phyloP scores from a whole-genome alignment of 2,888 invertebrate genomes.

The Harpalus rufipes region DNA sequence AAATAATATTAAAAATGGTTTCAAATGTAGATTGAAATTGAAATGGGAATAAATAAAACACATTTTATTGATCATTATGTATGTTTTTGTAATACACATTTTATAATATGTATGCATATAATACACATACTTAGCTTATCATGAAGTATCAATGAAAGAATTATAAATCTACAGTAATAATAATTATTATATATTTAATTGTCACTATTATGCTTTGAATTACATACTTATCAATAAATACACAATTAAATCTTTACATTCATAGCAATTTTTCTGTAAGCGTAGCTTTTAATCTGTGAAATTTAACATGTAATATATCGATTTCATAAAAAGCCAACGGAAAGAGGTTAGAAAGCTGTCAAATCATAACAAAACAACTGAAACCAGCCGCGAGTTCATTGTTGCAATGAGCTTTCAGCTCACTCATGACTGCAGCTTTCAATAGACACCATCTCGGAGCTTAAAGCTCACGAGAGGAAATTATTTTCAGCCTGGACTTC shows the following conservation, averaged over 20 bases:
- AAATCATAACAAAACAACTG: constrained; percentile 37
- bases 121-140: constrained; percentile 67
- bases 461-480: constrained; percentile 32
- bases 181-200: constrained; percentile 66
- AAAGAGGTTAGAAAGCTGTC: constrained; percentile 42
- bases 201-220: constrained; percentile 66
- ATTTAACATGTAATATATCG: constrained; percentile 67
- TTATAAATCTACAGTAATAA: constrained; percentile 66
- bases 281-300: constrained; percentile 73
- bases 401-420: constrained; percentile 65
- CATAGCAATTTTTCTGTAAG: constrained; percentile 73
- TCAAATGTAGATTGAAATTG: background rate
- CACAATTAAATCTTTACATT: constrained; percentile 73
- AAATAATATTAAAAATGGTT: background rate
- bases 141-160: constrained; percentile 67
- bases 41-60: background rate
- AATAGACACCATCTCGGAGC: constrained; percentile 3
- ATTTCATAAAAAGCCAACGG: constrained; percentile 62
- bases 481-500: constrained; percentile 55
- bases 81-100: constrained; percentile 66
- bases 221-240: constrained; percentile 67
- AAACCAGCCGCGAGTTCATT: constrained; percentile 65
- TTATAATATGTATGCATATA: constrained; percentile 66
- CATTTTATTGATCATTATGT: constrained; percentile 43
- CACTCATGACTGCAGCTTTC: constrained; percentile 67